Evolutionary conservation across 2,888 invertebrate genomes (phyloP).

Genomic region (Pedicia rivosa): DNA sequence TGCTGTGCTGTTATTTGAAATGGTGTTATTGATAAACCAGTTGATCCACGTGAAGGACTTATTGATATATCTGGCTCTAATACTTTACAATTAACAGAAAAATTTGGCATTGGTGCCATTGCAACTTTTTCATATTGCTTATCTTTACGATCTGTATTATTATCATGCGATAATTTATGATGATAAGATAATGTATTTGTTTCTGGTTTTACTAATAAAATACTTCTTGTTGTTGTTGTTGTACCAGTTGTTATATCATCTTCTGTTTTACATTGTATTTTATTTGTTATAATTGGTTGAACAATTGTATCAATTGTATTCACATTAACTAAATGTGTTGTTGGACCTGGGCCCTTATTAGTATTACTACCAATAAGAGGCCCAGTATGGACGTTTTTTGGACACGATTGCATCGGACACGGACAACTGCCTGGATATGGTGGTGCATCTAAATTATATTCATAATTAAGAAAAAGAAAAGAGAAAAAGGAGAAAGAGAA

Average conservation of each 20-base stretch:
- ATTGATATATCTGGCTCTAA: conserved; percentile 23
- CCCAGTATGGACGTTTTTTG: conserved; percentile 97
- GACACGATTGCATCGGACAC: conserved; percentile 86
- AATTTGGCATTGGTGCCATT: conserved; percentile 23
- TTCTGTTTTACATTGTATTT: conserved; percentile 2
- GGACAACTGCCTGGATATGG: conserved; percentile 50
- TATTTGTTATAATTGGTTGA: background rate
- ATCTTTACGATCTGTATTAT: conserved; percentile 9
- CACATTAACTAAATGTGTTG: conserved; percentile 20
- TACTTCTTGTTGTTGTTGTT: conserved; percentile 10
- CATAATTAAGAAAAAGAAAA: no score
- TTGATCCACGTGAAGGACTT: conserved; percentile 51
- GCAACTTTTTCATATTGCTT: conserved; percentile 28
- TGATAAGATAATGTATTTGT: conserved; percentile 8
- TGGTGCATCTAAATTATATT: conserved; percentile 24
- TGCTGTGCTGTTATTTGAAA: conserved; percentile 20
- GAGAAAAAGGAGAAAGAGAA: no score
- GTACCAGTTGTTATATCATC: conserved; percentile 6
- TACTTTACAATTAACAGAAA: conserved; percentile 13
- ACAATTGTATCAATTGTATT: conserved; percentile 14
- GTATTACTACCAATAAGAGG: conserved; percentile 92
- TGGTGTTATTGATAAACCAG: conserved; percentile 45
- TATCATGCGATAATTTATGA: background rate
- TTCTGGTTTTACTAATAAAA: conserved; percentile 10
- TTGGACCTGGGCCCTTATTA: conserved; percentile 37